Evolutionary conservation across 2,888 invertebrate species (phyloP), one percentile per base, ranked within the genome.

Genomic region (Parascotia fuliginaria): DNA sequence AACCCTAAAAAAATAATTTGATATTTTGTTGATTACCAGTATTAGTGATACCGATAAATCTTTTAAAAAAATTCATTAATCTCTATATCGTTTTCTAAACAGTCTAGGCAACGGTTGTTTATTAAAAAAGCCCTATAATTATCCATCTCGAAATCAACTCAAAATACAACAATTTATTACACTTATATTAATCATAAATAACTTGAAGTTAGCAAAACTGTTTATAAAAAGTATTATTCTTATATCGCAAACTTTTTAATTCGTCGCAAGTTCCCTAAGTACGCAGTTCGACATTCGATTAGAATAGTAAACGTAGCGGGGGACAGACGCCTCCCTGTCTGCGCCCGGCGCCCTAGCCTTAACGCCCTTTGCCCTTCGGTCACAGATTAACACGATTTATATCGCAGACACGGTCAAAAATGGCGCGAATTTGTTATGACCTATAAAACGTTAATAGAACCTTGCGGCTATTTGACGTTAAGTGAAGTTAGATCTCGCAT

Each of bases 321-420:
- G 65, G 66, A 59, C 68, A 70, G 73, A 67, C 73, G 65, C 43
- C 70, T 64, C 70, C 71, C 68, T 65, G 78, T 76, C 75, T 77
- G 73, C 68, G 70, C 69, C 70, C 75, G 77, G 73, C 68, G 71
- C 69, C 70, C 73, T 63, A 55, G 63, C 56, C 62, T 47, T 50
- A 54, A 40, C 65, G 63, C 81, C 77, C 81, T 81, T 69, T 73
- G 80, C 81, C 82, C 80, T 81, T 75, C 56, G 48, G 0, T 15
- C 81, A 81, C 31, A 83, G 82, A 85, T 7, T 59, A 74, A 46
- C 14, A 37, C 54, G 55, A 45, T 49, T 41, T 36, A 50, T 49
- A 34, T 12, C 7, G 32, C 46, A 70, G 65, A 59, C 9, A 16
- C 24, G 55, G 19, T 36, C 9, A 29, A 13, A 22, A 52, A 55